phyloP scores from a whole-genome alignment of 1,140 invertebrate genomes.

The Lethocerus indicus region DNA sequence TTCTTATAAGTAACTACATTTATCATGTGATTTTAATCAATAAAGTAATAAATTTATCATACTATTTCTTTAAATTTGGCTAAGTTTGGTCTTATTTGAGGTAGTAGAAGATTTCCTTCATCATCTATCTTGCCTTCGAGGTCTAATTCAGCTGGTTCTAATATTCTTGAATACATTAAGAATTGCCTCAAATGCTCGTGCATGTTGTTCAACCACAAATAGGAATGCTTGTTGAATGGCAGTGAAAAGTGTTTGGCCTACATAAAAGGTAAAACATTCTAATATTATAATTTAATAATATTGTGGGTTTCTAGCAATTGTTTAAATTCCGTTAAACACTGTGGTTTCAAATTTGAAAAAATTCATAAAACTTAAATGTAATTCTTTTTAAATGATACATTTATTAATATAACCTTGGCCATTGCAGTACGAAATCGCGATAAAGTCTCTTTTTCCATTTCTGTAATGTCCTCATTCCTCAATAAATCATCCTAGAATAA shows the following conservation, averaged over 20 bases:
- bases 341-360: neutral
- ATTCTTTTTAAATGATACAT: neutral
- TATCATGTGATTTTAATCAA: neutral
- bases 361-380: neutral
- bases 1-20: too few relatives aligned
- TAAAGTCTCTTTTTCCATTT: constrained; percentile 5
- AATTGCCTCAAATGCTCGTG: constrained; percentile 43
- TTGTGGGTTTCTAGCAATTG: neutral
- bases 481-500: constrained; percentile 10
- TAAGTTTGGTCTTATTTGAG: constrained; percentile 32
- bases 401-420: neutral
- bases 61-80: constrained; percentile 40
- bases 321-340: neutral
- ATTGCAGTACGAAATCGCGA: neutral
- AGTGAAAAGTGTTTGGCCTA: constrained; percentile 17
- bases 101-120: constrained; percentile 24
- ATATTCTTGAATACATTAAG: constrained; percentile 39
- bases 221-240: constrained; percentile 26
- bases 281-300: too few relatives aligned
- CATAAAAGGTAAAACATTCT: constrained; percentile 5
- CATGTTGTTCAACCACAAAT: constrained; percentile 46
- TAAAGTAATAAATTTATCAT: constrained; percentile 4
- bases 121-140: constrained; percentile 31
- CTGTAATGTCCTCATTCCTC: constrained; percentile 7
- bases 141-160: constrained; percentile 36